These are phyloP conservation scores for Sciurus niger DNA, from an alignment of 2,113 vertebrate genomes.

Conservation along the genomic window DNA sequence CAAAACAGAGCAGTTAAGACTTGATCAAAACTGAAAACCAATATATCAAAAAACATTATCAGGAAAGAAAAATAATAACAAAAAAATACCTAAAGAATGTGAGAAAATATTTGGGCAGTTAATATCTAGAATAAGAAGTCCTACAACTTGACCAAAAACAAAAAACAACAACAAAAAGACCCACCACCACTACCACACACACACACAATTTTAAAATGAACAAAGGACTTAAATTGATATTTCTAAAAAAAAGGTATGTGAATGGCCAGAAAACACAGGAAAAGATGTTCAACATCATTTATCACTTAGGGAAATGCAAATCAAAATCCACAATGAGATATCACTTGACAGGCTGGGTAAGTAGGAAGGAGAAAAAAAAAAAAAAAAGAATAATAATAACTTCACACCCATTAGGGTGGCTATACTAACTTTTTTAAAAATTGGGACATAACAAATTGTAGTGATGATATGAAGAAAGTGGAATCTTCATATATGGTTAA, in stretches of 20 bases:
- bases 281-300: constrained; percentile 22
- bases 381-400: neutral
- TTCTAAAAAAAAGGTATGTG: neutral
- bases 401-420: neutral
- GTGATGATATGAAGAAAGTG: neutral
- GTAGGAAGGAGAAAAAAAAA: too few species aligned
- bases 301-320: constrained; percentile 30
- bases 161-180: too few species aligned
- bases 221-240: neutral
- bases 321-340: neutral
- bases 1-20: neutral
- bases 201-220: neutral
- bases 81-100: too few species aligned
- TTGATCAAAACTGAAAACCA: neutral
- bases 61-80: neutral
- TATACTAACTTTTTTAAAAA: neutral
- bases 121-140: neutral
- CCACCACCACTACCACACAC: too few species aligned
- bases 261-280: constrained; percentile 22
- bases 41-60: neutral
- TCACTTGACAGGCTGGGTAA: too few species aligned
- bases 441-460: neutral
- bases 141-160: neutral
- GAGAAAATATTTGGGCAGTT: neutral
- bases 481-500: neutral